Evolutionary conservation across 2,797 vertebrate species (phyloP), one percentile per base, ranked within the genome.

Genomic region (Clamator glandarius): DNA sequence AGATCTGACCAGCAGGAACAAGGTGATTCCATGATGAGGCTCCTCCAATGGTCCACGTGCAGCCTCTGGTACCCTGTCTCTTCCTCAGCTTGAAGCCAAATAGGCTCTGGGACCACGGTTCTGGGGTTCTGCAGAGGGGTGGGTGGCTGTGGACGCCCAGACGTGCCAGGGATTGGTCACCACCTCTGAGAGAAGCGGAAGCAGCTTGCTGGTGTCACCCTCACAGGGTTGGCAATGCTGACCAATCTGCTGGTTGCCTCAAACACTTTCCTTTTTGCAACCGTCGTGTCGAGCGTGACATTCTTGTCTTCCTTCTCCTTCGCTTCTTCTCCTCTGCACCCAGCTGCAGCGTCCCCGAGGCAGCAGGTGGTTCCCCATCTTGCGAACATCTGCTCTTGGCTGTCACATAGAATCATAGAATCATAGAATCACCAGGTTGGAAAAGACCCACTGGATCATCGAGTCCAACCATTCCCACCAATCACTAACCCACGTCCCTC

Each of bases 1-100:
- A 80, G 51, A 15, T 12, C 15, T n/a, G 75, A 8, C 26, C 63
- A 13, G 36, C 36, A 9, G 69, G 36, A 84, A 17, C 19, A 26
- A 66, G 14, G 16, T 41, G 39, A 55, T 26, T 80, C 52, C 80
- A 76, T 58, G 33, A 9, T 11, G 33, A 66, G 48, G 16, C 12
- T 87, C 59, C 33, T 67, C 52, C 6, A 4, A 5, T 0, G 5
- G 41, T 62, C n/a, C 1, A 2, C 1, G 0, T 11, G 6, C 8
- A 24, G 42, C 20, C 26, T 41, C 52, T 33, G 35, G 28, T 26
- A 51, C 55, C 77, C 29, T 44, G 8, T 5, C 46, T n/a, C 52
- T 76, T 66, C 79, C 63, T 41, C 74, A 57, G 67, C 57, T 31
- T 0, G 2, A 61, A 31, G 26, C 16, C 31, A 63, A 72, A 61